Evolutionary conservation across 1,140 invertebrate genomes (phyloP).

Genomic region (Penaeus chinensis): DNA sequence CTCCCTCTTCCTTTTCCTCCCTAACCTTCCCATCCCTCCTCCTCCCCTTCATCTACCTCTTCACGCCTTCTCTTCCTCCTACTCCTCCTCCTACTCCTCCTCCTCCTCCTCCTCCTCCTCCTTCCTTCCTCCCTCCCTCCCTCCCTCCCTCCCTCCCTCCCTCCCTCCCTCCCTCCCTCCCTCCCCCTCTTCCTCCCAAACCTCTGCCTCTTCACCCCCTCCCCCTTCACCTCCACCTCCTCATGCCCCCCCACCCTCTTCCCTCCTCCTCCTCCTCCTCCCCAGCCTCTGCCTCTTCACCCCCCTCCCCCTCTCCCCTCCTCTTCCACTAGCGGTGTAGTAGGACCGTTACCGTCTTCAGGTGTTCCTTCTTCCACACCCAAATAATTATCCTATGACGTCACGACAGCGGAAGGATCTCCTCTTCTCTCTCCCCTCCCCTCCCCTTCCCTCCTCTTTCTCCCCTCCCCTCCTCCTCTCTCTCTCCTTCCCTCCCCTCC

Average conservation of each 20-base stretch:
- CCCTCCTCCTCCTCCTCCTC: neutral
- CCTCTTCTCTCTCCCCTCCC: no score
- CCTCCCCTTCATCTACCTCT: neutral
- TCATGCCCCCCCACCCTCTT: neutral
- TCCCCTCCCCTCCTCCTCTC: no score
- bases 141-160: no score
- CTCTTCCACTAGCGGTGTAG: neutral
- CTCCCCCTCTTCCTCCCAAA: neutral
- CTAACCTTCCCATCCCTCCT: neutral
- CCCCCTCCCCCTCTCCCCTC: neutral
- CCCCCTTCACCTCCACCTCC: no score
- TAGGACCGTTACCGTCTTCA: no score
- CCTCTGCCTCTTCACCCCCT: neutral
- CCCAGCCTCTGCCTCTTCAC: no score
- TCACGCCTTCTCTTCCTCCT: neutral
- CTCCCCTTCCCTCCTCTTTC: no score
- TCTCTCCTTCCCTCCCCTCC: no score
- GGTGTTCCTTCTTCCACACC: no score
- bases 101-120: neutral
- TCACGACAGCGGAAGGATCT: no score
- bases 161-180: no score
- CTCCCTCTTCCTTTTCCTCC: constrained; percentile 16
- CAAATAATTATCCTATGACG: no score
- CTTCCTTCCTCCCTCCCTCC: neutral
- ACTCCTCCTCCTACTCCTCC: neutral